These are phyloP conservation scores for Lasiurus borealis DNA, from an alignment of 2,113 vertebrate genomes.

Conservation along the genomic window DNA sequence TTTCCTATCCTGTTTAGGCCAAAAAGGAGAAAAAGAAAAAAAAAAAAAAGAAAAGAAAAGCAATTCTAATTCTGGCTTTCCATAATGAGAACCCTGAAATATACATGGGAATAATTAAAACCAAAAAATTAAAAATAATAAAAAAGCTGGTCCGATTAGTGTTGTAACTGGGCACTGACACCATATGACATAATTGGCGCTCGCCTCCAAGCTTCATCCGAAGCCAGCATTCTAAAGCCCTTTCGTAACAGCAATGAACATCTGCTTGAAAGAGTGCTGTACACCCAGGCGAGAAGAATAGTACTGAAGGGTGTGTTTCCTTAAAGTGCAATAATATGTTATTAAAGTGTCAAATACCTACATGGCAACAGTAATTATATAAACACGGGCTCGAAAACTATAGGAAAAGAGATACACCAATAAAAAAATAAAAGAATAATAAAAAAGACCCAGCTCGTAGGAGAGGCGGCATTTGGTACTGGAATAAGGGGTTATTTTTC, in stretches of 20 bases:
- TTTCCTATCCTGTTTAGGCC: not conserved
- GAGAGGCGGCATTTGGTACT: not conserved
- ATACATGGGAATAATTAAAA: conserved; percentile 66
- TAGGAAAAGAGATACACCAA: not conserved
- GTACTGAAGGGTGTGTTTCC: conserved; percentile 64
- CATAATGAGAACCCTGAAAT: conserved; percentile 45
- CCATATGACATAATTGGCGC: conserved; percentile 64
- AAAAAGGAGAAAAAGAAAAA: not conserved
- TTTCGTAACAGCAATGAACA: conserved; percentile 73
- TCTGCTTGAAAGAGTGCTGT: conserved; percentile 53
- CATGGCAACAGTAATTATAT: conserved; percentile 57
- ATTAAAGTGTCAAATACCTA: conserved; percentile 62
- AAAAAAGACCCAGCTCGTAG: not conserved
- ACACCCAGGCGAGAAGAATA: conserved; percentile 38
- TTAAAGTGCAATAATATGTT: conserved; percentile 71
- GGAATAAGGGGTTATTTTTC: conserved; percentile 30
- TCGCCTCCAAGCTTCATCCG: conserved; percentile 39
- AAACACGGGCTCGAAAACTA: conserved; percentile 52
- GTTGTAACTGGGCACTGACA: conserved; percentile 64
- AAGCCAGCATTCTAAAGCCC: conserved; percentile 55
- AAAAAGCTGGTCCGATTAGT: conserved; percentile 44
- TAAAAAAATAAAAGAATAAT: not conserved
- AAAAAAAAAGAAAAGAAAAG: too few species aligned
- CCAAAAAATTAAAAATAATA: conserved; percentile 69
- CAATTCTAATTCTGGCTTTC: conserved; percentile 20